Base-by-base conservation (phyloP, 2,888 invertebrate species). In the Entomobrya proxima region DNA sequence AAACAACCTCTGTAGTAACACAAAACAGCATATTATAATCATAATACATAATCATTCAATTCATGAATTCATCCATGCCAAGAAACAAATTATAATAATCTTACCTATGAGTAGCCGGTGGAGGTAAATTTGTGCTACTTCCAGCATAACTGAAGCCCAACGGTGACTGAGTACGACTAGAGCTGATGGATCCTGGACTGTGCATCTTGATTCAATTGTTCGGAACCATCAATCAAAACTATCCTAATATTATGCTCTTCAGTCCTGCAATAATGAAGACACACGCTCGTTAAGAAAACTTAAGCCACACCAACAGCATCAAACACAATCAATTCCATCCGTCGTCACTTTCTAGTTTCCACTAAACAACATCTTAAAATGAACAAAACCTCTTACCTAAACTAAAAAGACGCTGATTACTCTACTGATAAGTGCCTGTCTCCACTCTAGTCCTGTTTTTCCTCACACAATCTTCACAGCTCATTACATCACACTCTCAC, bases 1-100 rank as follows among this genome's bases (percentile, higher is more conserved):
- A 95, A 95, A 90, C 95, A 95, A 90, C 95, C 94, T 90, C 95
- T 95, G 91, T 15, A 67, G n/a, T 24, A 47, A 72, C 3, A 40
- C 15, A 24, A 44, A 24, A 32, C 9, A 32, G 9, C 35, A 52
- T 27, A 1, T 35, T 50, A 50, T 30, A n/a, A n/a, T n/a, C n/a
- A n/a, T n/a, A n/a, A n/a, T n/a, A 2, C 30, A 37, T 27, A 76
- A 69, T 18, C 7, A 40, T 40, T 69, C 7, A 40, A 6, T 55
- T n/a, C 55, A 9, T 55, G 55, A 7, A 55, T 55, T 11, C 15
- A n/a, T 55, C n/a, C 11, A 55, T 55, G 18, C 7, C 55, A 55
- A 13, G 18, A n/a, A n/a, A 18, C 18, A 7, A n/a, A 13, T 35
- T 64, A 21, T 15, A 35, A 0, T 55, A 5, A 72, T 79, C 37